A percentile compares a stretch with the other conserved stretches of the same genome.
Conservation (phyloP, 2,888 invertebrate genomes). For the Alcis repandata region DNA sequence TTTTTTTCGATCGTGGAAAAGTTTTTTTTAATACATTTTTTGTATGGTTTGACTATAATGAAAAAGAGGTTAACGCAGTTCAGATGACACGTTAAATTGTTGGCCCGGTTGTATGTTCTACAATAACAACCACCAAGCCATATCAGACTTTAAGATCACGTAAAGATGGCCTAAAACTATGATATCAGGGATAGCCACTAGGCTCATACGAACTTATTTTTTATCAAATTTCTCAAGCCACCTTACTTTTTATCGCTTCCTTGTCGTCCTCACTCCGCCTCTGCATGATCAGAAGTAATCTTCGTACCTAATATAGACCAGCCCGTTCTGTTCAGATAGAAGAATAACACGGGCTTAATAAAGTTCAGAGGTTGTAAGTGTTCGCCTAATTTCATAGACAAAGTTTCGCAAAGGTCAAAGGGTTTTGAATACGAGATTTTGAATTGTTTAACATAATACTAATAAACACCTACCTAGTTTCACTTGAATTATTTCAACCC, state of each 20-base stretch:
- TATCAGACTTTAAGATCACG: too few species aligned
- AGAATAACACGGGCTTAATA: constrained; percentile 6
- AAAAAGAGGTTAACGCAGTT: too few species aligned
- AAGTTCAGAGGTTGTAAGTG: constrained; percentile 15
- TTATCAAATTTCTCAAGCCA: too few species aligned
- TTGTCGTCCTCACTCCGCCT: neutral
- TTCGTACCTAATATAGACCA: constrained; percentile 3
- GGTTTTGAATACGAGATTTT: constrained; percentile 2
- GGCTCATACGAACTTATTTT: too few species aligned
- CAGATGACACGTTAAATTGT: too few species aligned
- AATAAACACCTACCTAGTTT: neutral
- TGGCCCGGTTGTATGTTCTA: too few species aligned
- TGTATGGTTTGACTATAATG: too few species aligned
- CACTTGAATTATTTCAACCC: neutral
- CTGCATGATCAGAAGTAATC: neutral
- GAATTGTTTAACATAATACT: neutral
- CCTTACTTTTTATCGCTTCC: neutral
- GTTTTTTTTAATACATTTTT: too few species aligned
- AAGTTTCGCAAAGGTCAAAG: constrained; percentile 14
- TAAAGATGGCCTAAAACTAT: too few species aligned
- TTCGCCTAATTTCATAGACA: constrained; percentile 5
- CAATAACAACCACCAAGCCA: too few species aligned
- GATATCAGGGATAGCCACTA: too few species aligned
- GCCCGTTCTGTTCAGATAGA: neutral
- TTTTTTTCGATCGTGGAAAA: too few species aligned